Conservation (phyloP, 2,888 invertebrate species). For the Cenopis cana region DNA sequence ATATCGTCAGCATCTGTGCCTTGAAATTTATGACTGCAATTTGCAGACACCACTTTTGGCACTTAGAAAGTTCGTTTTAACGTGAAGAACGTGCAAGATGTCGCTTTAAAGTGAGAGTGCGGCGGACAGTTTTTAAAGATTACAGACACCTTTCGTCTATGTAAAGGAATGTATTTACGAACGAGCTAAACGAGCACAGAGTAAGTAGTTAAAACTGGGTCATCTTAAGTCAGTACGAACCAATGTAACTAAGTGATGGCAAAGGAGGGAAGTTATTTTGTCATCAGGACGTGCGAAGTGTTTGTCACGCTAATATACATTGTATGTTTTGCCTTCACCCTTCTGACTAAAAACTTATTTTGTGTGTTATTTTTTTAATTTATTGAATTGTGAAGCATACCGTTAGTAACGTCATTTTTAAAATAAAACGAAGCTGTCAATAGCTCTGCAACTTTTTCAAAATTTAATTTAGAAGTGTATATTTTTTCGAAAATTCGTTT, state of each 20-base stretch:
- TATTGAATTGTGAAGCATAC: too few relatives aligned
- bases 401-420: too few relatives aligned
- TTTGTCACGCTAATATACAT: too few relatives aligned
- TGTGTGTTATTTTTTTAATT: too few relatives aligned
- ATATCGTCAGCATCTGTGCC: conserved; percentile 60
- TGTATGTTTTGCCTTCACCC: too few relatives aligned
- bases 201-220: background rate
- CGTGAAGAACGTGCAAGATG: conserved; percentile 52
- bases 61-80: conserved; percentile 55
- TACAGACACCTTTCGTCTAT: background rate
- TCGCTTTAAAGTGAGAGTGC: conserved; percentile 48
- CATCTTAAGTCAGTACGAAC: background rate
- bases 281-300: too few relatives aligned
- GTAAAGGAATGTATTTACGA: background rate
- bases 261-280: background rate
- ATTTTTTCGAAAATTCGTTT: too few relatives aligned
- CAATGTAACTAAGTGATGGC: background rate
- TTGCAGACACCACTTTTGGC: conserved; percentile 50
- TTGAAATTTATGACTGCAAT: conserved; percentile 56
- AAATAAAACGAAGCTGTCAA: too few relatives aligned
- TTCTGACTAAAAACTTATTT: too few relatives aligned
- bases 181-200: background rate
- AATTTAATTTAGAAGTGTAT: too few relatives aligned
- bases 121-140: conserved; percentile 25
- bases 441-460: too few relatives aligned